phyloP scores from a whole-genome alignment of 2,797 vertebrate species.

The Scleropages formosus region DNA sequence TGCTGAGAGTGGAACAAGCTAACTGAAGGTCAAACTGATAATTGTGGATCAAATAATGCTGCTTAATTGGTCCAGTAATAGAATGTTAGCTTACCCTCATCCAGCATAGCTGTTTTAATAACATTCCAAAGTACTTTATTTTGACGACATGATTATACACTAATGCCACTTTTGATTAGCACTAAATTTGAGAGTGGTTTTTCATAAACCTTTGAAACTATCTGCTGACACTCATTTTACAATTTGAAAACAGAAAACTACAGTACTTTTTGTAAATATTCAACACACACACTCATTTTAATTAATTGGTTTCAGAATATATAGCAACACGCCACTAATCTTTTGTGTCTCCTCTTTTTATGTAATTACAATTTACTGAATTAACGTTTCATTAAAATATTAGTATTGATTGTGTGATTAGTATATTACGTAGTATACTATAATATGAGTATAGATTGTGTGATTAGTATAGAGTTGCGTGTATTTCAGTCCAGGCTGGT shows the following conservation, averaged over 20 bases:
- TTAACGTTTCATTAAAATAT: constrained; percentile 60
- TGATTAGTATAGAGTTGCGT: no score
- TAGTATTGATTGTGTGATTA: no score
- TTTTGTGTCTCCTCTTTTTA: constrained; percentile 63
- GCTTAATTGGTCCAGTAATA: constrained; percentile 40
- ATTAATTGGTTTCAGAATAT: constrained; percentile 58
- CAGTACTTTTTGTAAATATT: constrained; percentile 43
- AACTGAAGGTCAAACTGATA: constrained; percentile 39
- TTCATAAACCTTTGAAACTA: constrained; percentile 24
- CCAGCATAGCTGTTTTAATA: constrained; percentile 45
- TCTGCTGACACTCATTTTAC: constrained; percentile 9
- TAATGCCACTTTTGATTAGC: constrained; percentile 45
- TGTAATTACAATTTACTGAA: constrained; percentile 68
- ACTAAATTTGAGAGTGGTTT: constrained; percentile 26
- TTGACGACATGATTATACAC: constrained; percentile 46
- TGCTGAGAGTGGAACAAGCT: neutral
- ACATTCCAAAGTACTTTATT: constrained; percentile 39
- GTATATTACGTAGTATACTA: no score
- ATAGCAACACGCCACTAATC: constrained; percentile 60
- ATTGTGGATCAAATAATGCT: constrained; percentile 38
- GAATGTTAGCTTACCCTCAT: constrained; percentile 35
- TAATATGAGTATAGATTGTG: no score
- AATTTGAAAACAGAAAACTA: constrained; percentile 35
- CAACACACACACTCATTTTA: constrained; percentile 46
- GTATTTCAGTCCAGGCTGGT: constrained; percentile 40